Percentiles rank a stretch among this genome's conserved stretches.
Evolutionary conservation across 1,140 invertebrate genomes (phyloP).

Genomic region (Drosophila fuyamai): DNA sequence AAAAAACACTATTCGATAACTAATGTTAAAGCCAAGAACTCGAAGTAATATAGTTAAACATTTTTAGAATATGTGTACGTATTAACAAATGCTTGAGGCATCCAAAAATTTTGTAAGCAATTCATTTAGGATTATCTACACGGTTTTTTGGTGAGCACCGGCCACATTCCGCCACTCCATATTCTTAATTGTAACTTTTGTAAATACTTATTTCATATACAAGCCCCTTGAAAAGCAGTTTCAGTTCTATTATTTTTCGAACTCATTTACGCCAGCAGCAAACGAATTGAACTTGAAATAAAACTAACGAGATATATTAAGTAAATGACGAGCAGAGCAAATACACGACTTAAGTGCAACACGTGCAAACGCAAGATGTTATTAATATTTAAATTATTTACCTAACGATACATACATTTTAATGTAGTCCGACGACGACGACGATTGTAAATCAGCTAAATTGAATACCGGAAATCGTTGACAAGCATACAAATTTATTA

Average conservation of each 20-base stretch:
- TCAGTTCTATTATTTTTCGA: slow-evolving; percentile 24
- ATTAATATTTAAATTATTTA: slow-evolving; percentile 80
- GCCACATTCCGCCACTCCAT: slow-evolving; percentile 62
- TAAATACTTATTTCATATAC: slow-evolving; percentile 69
- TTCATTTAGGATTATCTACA: slow-evolving; percentile 56
- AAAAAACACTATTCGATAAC: slow-evolving; percentile 36
- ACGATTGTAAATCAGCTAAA: slow-evolving; percentile 69
- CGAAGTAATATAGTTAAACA: slow-evolving; percentile 53
- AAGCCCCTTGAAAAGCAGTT: slow-evolving; percentile 12
- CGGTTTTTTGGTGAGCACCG: slow-evolving; percentile 49
- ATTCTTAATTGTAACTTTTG: slow-evolving; percentile 63
- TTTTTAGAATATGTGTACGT: slow-evolving; percentile 49
- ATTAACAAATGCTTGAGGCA: slow-evolving; percentile 62
- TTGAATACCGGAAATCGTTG: slow-evolving; percentile 67
- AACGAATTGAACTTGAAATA: slow-evolving; percentile 55
- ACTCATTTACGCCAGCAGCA: slow-evolving; percentile 42
- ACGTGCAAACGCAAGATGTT: slow-evolving; percentile 59
- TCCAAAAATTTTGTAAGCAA: slow-evolving; percentile 64
- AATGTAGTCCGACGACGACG: slow-evolving; percentile 57
- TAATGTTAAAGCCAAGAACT: slow-evolving; percentile 47
- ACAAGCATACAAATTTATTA: slow-evolving; percentile 71
- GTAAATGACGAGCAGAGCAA: slow-evolving; percentile 20
- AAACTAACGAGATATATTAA: slow-evolving; percentile 42
- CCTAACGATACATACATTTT: slow-evolving; percentile 71
- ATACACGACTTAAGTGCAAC: slow-evolving; percentile 20